phyloP scores from a whole-genome alignment of 2,797 vertebrate genomes.

The Tinamus major region DNA sequence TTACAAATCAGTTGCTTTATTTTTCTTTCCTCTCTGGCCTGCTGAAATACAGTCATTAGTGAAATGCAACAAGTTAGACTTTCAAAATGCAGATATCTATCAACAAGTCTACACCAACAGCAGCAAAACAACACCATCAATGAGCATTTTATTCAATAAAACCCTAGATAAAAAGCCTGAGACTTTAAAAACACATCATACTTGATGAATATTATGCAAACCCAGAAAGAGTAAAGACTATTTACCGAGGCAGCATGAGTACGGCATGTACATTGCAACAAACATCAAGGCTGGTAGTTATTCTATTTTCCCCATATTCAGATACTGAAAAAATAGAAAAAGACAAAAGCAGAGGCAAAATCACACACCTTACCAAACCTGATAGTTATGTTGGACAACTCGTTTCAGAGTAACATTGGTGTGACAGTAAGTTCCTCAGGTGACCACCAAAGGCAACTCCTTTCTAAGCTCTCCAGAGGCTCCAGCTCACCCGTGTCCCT shows the following conservation, averaged over 20 bases:
- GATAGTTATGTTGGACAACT: conserved; percentile 35
- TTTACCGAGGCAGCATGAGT: not conserved
- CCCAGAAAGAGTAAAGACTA: not conserved
- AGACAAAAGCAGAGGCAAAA: not conserved
- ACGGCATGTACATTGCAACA: not conserved
- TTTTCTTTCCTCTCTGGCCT: not conserved
- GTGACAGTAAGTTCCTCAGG: conserved; percentile 58
- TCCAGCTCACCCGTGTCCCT: conserved; percentile 49
- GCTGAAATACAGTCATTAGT: not conserved
- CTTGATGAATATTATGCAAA: not conserved
- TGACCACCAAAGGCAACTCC: conserved; percentile 2
- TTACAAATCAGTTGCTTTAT: not conserved
- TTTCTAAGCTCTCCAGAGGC: not conserved
- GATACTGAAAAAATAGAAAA: not conserved
- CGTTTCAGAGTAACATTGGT: conserved; percentile 76
- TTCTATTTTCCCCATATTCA: not conserved
- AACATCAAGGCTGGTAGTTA: not conserved
- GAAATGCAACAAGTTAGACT: not conserved
- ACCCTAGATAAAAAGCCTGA: not conserved
- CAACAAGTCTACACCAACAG: not conserved
- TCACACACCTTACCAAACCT: conserved; percentile 73
- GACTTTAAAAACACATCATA: conserved; percentile 17
- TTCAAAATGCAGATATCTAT: not conserved
- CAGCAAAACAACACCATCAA: not conserved
- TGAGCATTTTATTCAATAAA: not conserved